Percentiles rank a stretch among this genome's conserved stretches.
These are phyloP conservation scores for Tenebrio molitor DNA, from an alignment of 1,140 invertebrate species.

Conservation along the genomic window DNA sequence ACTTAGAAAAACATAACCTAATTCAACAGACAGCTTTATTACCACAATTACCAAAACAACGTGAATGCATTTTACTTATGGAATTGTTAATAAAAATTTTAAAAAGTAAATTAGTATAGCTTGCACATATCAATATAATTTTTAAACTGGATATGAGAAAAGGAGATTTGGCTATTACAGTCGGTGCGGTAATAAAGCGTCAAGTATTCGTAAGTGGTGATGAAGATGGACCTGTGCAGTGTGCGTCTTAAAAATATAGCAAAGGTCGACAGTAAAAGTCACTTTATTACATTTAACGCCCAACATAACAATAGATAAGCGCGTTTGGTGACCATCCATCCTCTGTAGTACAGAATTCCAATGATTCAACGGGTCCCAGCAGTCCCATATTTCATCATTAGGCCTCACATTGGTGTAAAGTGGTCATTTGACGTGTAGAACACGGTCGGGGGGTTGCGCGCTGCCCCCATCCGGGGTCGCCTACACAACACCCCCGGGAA, in stretches of 20 bases:
- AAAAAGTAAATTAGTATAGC: too few species aligned
- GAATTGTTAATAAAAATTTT: too few species aligned
- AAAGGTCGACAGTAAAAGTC: constrained; percentile 31
- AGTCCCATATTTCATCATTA: constrained; percentile 68
- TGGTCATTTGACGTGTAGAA: constrained; percentile 68
- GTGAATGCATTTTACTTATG: too few species aligned
- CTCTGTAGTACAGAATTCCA: constrained; percentile 47
- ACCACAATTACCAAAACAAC: too few species aligned
- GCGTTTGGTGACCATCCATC: constrained; percentile 50
- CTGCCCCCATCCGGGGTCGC: constrained; percentile 41
- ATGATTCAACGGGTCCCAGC: constrained; percentile 50
- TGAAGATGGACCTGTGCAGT: background rate
- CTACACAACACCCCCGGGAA: constrained; percentile 47
- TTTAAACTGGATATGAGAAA: too few species aligned
- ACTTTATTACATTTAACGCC: constrained; percentile 25
- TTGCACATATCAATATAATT: too few species aligned
- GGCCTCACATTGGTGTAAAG: constrained; percentile 65
- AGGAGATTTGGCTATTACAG: too few species aligned
- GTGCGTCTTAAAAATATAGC: constrained; percentile 24
- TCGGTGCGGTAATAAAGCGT: too few species aligned
- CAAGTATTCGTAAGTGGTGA: background rate
- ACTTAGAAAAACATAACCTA: too few species aligned
- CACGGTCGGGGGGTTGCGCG: constrained; percentile 50
- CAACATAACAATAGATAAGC: constrained; percentile 40
- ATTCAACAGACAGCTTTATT: too few species aligned